Conservation (phyloP, 2,797 vertebrate species). For the Eulemur coronatus region DNA sequence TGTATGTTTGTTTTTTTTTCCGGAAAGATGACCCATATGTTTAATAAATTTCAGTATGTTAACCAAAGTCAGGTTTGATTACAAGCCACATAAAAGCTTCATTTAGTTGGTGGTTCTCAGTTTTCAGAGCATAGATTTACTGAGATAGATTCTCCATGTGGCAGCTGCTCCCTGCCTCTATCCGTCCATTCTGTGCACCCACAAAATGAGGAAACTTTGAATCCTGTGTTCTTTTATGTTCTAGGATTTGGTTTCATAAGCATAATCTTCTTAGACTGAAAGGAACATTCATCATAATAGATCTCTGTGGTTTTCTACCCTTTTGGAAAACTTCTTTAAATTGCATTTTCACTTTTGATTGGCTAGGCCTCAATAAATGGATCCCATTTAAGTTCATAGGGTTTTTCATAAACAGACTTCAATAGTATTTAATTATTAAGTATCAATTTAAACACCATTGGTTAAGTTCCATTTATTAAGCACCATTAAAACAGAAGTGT, state of each 20-base stretch:
- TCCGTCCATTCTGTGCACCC: not conserved
- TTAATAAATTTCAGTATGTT: slow-evolving; percentile 41
- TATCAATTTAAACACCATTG: not conserved
- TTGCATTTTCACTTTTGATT: slow-evolving; percentile 26
- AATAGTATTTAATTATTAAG: not conserved
- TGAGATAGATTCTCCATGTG: not conserved
- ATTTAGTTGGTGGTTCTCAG: not conserved
- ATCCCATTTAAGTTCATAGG: not conserved
- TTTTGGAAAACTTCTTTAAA: not conserved
- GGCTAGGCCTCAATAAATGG: not conserved
- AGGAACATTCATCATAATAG: not conserved
- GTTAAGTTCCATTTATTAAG: not conserved
- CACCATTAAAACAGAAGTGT: not conserved
- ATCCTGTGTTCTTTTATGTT: not conserved
- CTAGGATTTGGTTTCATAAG: not conserved
- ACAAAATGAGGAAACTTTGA: not conserved
- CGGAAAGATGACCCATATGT: slow-evolving; percentile 39
- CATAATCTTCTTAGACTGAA: not conserved
- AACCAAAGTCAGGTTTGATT: slow-evolving; percentile 1
- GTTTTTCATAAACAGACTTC: not conserved
- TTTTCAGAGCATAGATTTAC: not conserved
- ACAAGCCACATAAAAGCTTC: not conserved
- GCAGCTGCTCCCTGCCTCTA: too few relatives aligned
- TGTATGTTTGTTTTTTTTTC: not conserved
- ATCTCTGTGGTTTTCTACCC: not conserved